Conservation (phyloP, 2,797 vertebrate species). For the Kryptopterus vitreolus region DNA sequence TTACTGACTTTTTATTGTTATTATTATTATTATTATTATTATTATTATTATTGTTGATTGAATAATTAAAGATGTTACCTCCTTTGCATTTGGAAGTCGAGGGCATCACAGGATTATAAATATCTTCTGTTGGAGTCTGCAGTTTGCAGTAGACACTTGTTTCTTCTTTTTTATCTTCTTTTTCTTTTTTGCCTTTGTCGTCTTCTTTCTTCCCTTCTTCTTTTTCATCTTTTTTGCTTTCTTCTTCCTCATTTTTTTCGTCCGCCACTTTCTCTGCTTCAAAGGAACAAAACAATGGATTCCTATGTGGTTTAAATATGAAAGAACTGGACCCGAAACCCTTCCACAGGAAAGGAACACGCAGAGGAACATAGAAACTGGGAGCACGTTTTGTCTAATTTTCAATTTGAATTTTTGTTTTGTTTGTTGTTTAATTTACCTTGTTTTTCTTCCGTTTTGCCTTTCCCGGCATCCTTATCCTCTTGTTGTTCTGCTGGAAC, state of each 20-base stretch:
- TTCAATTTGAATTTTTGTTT: background rate
- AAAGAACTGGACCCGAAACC: background rate
- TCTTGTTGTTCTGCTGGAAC: background rate
- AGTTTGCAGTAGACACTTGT: slow-evolving; percentile 56
- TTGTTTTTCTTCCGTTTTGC: slow-evolving; percentile 20
- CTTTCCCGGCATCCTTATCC: background rate
- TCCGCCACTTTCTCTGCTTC: background rate
- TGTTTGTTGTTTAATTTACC: slow-evolving; percentile 41
- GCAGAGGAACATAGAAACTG: background rate
- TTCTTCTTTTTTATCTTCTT: slow-evolving; percentile 54
- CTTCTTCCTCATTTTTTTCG: background rate
- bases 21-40: no score
- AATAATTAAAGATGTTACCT: slow-evolving; percentile 55
- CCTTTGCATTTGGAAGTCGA: background rate
- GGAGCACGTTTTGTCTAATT: background rate
- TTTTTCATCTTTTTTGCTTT: background rate
- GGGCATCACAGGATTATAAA: slow-evolving; percentile 55
- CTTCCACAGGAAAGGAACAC: background rate
- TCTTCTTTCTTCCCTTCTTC: background rate
- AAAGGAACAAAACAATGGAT: slow-evolving; percentile 28
- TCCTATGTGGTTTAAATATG: background rate
- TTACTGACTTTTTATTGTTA: no score
- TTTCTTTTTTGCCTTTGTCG: background rate
- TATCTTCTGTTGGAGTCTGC: slow-evolving; percentile 54
- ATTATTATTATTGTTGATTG: background rate